Conservation (phyloP, 2,113 vertebrate species). For the Emydura subglobosa region DNA sequence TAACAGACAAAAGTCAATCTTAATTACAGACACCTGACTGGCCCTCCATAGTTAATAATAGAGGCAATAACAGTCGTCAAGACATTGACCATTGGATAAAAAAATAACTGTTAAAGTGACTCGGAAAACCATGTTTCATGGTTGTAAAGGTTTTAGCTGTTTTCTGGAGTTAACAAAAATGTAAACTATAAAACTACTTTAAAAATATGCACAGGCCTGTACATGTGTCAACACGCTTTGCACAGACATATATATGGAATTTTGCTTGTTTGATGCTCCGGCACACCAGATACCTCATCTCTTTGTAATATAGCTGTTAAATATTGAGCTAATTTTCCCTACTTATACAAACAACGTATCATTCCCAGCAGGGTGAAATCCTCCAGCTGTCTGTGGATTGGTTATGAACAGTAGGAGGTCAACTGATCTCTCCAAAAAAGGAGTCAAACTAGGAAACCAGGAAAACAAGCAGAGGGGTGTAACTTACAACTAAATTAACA, state of each 20-base stretch:
- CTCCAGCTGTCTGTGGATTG: slow-evolving; percentile 50
- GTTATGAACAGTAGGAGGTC: slow-evolving; percentile 8
- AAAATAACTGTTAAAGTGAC: neutral
- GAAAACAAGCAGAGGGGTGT: neutral
- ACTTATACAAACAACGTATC: slow-evolving; percentile 37
- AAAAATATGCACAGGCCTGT: neutral
- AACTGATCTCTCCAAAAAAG: slow-evolving; percentile 46
- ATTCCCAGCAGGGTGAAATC: slow-evolving; percentile 49
- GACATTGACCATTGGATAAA: accelerated
- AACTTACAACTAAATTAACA: slow-evolving; percentile 4
- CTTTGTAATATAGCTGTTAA: neutral
- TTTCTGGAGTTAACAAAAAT: neutral
- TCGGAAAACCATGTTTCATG: neutral
- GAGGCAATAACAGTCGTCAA: neutral
- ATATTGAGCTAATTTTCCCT: slow-evolving; percentile 25
- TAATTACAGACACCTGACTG: slow-evolving; percentile 40
- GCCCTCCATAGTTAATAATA: neutral
- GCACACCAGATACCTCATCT: neutral
- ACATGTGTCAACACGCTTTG: neutral
- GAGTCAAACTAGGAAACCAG: slow-evolving; percentile 39
- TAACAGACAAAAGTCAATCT: slow-evolving; percentile 23
- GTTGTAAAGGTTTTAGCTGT: neutral
- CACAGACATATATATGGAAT: neutral
- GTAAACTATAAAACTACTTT: neutral
- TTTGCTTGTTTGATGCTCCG: accelerated